These are phyloP conservation scores for Nestor notabilis DNA, from an alignment of 2,113 vertebrate genomes.

Conservation along the genomic window DNA sequence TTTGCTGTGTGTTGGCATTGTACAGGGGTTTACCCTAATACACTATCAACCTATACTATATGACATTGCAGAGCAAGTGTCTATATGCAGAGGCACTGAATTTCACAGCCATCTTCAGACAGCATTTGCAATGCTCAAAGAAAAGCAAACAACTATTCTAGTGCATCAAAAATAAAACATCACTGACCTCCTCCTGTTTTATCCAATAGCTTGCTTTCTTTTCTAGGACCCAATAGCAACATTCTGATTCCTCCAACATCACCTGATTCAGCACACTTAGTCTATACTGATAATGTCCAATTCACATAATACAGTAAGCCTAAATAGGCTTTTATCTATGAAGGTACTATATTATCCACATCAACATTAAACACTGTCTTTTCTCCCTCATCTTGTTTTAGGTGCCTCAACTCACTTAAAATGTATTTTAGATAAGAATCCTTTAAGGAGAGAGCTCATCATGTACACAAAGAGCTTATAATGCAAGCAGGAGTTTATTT, in stretches of 20 bases:
- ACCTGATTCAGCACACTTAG: background rate
- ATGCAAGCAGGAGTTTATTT: background rate
- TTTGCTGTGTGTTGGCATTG: background rate
- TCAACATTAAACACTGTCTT: background rate
- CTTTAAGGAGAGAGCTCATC: background rate
- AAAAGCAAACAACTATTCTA: background rate
- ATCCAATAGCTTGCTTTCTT: background rate
- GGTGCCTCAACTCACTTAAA: background rate
- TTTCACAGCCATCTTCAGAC: background rate
- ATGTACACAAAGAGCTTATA: background rate
- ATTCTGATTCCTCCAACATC: background rate
- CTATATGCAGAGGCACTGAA: background rate
- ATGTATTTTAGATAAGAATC: background rate
- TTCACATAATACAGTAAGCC: background rate
- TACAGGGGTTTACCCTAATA: background rate
- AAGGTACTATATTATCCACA: background rate
- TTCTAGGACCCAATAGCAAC: background rate
- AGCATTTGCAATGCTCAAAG: background rate
- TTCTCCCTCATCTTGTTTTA: background rate
- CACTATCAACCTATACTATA: background rate
- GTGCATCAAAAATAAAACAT: background rate
- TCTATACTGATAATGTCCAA: background rate
- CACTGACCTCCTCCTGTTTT: background rate
- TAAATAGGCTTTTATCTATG: background rate
- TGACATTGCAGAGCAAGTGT: background rate